phyloP scores from a whole-genome alignment of 2,113 vertebrate genomes.

The Notechis scutatus region DNA sequence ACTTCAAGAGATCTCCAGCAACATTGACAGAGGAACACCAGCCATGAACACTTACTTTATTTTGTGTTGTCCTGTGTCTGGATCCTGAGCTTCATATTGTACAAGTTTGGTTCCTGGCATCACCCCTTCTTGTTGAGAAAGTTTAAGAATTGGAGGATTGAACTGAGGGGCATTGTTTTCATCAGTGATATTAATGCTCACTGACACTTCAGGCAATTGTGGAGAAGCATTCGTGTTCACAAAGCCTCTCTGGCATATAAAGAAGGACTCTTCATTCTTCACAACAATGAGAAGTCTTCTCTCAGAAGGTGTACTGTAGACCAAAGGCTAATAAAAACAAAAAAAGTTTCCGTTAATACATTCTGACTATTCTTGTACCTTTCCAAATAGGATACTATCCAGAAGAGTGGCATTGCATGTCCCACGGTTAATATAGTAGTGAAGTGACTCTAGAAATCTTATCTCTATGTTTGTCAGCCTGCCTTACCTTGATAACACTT shows the following conservation, averaged over 20 bases:
- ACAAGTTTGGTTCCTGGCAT: slow-evolving; percentile 63
- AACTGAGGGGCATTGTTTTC: slow-evolving; percentile 71
- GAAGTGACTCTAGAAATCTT: neutral
- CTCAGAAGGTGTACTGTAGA: slow-evolving; percentile 44
- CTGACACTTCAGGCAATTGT: neutral
- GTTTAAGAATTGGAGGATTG: neutral
- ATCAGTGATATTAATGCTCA: slow-evolving; percentile 62
- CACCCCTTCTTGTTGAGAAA: slow-evolving; percentile 60
- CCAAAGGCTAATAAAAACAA: slow-evolving; percentile 61
- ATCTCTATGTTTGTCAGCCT: accelerated
- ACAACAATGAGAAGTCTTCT: slow-evolving; percentile 60
- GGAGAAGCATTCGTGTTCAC: neutral
- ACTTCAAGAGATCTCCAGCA: neutral
- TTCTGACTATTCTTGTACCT: neutral
- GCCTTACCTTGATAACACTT: slow-evolving; percentile 74
- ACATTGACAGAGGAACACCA: neutral
- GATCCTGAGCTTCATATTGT: slow-evolving; percentile 45
- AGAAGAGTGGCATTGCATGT: neutral
- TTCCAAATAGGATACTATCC: neutral
- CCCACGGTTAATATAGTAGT: neutral
- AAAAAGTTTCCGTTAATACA: slow-evolving; percentile 8
- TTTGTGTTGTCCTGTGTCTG: slow-evolving; percentile 14
- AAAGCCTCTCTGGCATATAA: slow-evolving; percentile 43
- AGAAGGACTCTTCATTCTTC: slow-evolving; percentile 69
- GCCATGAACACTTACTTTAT: slow-evolving; percentile 48